Evolutionary conservation across 2,797 vertebrate genomes (phyloP), one percentile per base, ranked within the genome.

Genomic region (Galago senegalensis): DNA sequence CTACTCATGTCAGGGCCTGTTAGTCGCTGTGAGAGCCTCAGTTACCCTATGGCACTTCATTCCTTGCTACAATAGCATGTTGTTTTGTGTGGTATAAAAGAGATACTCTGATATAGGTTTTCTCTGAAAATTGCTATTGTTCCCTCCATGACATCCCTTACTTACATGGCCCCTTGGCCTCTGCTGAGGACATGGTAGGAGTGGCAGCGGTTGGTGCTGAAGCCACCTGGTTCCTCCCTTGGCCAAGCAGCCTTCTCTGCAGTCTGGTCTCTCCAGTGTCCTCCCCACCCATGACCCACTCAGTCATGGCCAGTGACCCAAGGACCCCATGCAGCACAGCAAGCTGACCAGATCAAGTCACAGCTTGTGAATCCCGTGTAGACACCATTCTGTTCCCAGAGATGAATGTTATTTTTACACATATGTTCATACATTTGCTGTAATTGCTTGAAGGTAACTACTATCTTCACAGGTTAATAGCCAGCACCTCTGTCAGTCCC

Each of bases 361-460:
- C 86, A 84, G 46, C 46, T 88, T 82, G 16, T 16, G 56, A 34
- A 25, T 23, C 7, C 43, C 29, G 69, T 40, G 0, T 14, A 75
- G 73, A n/a, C 37, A 25, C 60, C 46, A 14, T 11, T 37, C 56
- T 5, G 1, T 88, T 84, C 69, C 37, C 13, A 34, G 60, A 73
- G 27, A 56, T 72, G n/a, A 75, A 69, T 6, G 7, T 49, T 16
- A 58, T 40, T 87, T 89, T 61, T 12, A 80, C 9, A 34, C 31
- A 20, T 2, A 2, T 8, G 10, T 61, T 77, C 11, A 31, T 27
- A 43, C 5, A 2, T 14, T 12, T 16, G 34, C 14, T 16, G 0
- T 63, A 40, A 18, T 70, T 49, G 43, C n/a, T 18, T 58, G 72
- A 83, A 72, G 56, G 58, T 63, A 23, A 49, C n/a, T 31, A 18